A percentile compares a stretch with the other conserved stretches of the same genome.
phyloP scores from a whole-genome alignment of 2,888 invertebrate species.

The Phaedon cochleariae region DNA sequence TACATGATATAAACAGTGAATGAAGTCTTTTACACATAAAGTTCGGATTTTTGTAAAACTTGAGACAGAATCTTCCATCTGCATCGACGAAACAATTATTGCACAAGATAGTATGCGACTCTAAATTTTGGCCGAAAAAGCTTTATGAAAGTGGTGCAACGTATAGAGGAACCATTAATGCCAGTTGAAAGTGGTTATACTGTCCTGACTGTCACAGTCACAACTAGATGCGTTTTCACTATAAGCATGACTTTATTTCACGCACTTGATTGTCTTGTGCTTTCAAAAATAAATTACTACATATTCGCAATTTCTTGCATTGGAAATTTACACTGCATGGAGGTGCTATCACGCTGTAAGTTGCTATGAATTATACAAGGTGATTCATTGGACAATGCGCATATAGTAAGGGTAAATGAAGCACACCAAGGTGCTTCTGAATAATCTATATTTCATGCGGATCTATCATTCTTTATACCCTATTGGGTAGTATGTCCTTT shows the following conservation, averaged over 20 bases:
- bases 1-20: slow-evolving; percentile 46
- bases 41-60: slow-evolving; percentile 27
- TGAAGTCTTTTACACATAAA: slow-evolving; percentile 39
- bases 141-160: slow-evolving; percentile 41
- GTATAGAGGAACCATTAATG: slow-evolving; percentile 38
- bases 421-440: too few species aligned
- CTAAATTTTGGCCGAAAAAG: slow-evolving; percentile 39
- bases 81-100: slow-evolving; percentile 25
- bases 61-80: slow-evolving; percentile 8
- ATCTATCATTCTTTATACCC: too few species aligned
- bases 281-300: slow-evolving; percentile 46
- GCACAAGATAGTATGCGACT: slow-evolving; percentile 24
- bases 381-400: too few species aligned
- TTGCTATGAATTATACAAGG: too few species aligned
- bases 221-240: slow-evolving; percentile 42
- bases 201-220: too few species aligned
- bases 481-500: too few species aligned
- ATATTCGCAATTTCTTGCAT: slow-evolving; percentile 19
- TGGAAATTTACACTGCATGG: background rate
- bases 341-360: too few species aligned
- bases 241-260: slow-evolving; percentile 55
- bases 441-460: too few species aligned
- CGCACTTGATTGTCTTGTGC: slow-evolving; percentile 62
- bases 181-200: slow-evolving; percentile 34
- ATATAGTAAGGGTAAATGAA: too few species aligned